A percentile compares a stretch with the other conserved stretches of the same genome.
Conservation (phyloP, 2,888 invertebrate species). For the Drosophila putrida region DNA sequence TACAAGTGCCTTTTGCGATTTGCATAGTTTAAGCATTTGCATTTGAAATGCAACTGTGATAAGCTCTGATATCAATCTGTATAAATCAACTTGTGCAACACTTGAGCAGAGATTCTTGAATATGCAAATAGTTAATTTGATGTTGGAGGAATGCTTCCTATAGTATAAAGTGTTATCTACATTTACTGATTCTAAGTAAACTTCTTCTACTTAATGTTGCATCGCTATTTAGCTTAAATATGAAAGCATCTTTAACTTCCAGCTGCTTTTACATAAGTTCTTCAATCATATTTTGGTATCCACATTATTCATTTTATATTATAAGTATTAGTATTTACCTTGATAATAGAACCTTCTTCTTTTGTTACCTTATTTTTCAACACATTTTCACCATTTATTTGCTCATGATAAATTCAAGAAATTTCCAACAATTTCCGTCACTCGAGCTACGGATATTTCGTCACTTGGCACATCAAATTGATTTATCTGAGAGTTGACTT, state of each 20-base stretch:
- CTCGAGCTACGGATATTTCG: slow-evolving; percentile 9
- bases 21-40: slow-evolving; percentile 56
- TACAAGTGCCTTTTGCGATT: slow-evolving; percentile 51
- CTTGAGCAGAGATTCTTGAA: neutral
- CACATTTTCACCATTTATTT: slow-evolving; percentile 9
- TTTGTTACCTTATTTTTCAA: neutral
- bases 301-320: neutral
- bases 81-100: slow-evolving; percentile 26
- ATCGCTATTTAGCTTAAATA: too few species aligned
- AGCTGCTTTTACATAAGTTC: too few species aligned
- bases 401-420: slow-evolving; percentile 5
- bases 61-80: slow-evolving; percentile 17
- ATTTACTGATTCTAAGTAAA: too few species aligned
- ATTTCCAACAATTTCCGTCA: slow-evolving; percentile 19
- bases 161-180: too few species aligned
- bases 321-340: neutral
- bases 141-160: neutral
- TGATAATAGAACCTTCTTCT: neutral
- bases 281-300: neutral
- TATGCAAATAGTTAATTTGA: slow-evolving; percentile 3
- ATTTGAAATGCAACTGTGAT: slow-evolving; percentile 7
- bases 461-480: slow-evolving; percentile 18
- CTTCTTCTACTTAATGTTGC: too few species aligned
- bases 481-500: slow-evolving; percentile 9
- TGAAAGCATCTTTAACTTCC: too few species aligned